Evolutionary conservation across 2,113 vertebrate species (phyloP), one percentile per base, ranked within the genome.

Genomic region (Egretta garzetta): DNA sequence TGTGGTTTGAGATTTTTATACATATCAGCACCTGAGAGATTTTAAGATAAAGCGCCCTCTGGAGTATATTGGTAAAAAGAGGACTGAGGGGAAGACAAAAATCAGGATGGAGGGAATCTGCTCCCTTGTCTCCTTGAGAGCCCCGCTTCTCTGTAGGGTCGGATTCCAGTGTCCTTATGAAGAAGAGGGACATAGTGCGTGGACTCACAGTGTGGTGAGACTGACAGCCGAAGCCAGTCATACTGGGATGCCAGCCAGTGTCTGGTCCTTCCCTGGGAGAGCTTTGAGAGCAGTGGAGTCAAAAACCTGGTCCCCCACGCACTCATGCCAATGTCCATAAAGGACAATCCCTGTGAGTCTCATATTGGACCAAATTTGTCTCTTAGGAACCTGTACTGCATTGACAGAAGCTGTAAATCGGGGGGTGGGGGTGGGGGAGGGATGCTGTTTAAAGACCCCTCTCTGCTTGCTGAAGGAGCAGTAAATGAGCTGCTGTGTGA

Each of bases 341-440:
- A 75, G 30, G 20, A 20, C 30, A 30, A 6, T 55, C 14, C 11
- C 22, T n/a, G 2, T 83, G 35, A 58, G 16, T 77, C 27, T 71
- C 28, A 5, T 56, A 12, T 1, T 72, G 47, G 35, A 35, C 22
- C 60, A 43, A 7, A 45, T 92, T 55, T 70, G 14, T 63, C 30
- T 86, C 24, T 60, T 43, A 15, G 21, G 43, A 58, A 20, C 33
- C 14, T 41, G 2, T 15, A 21, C 14, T 71, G 35, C 26, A 27
- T 70, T 86, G n/a, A 35, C 47, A 79, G 67, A 83, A 88, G 11
- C 45, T 62, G 19, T 47, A 68, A 32, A 32, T 60, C 22, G 4
- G 2, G 2, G 8, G 5, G 0, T 10, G 10, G 9, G 3, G 26
- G 13, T 3, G 2, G 3, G 9, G 5, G 0, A 10, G 9, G 3